Percentiles rank a stretch among this genome's conserved stretches.
Conservation (phyloP, 1,140 invertebrate genomes). For the Trinorchestia longiramus region DNA sequence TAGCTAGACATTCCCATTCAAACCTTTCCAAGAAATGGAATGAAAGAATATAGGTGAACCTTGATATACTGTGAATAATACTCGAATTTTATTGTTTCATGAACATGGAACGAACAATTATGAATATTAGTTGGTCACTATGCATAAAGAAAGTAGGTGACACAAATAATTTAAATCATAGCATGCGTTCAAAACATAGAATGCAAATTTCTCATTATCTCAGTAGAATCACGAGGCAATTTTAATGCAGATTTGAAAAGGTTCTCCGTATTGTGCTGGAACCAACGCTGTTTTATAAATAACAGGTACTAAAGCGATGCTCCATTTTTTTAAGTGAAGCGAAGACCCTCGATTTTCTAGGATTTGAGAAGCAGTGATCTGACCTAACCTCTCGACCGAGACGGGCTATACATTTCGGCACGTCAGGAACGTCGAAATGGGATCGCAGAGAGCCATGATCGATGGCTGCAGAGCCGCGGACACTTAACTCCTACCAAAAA, state of each 20-base stretch:
- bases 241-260: background rate
- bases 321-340: conserved; percentile 33
- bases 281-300: background rate
- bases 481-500: conserved; percentile 44
- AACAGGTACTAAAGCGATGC: background rate
- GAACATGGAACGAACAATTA: background rate
- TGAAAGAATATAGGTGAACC: background rate
- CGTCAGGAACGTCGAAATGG: conserved; percentile 54
- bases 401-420: conserved; percentile 37
- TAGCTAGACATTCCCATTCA: background rate
- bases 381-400: conserved; percentile 24
- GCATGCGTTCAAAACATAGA: background rate
- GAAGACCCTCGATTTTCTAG: conserved; percentile 15
- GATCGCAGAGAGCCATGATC: conserved; percentile 27
- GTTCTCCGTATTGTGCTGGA: background rate
- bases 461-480: background rate
- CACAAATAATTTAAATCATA: background rate
- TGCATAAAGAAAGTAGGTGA: background rate
- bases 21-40: background rate
- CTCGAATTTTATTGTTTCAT: background rate
- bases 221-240: background rate
- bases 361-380: background rate
- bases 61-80: background rate
- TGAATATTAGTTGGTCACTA: no score
- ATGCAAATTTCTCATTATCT: background rate